Percentiles rank a stretch among this genome's conserved stretches.
phyloP scores from a whole-genome alignment of 2,797 vertebrate genomes.

The Psittacula derbiana region DNA sequence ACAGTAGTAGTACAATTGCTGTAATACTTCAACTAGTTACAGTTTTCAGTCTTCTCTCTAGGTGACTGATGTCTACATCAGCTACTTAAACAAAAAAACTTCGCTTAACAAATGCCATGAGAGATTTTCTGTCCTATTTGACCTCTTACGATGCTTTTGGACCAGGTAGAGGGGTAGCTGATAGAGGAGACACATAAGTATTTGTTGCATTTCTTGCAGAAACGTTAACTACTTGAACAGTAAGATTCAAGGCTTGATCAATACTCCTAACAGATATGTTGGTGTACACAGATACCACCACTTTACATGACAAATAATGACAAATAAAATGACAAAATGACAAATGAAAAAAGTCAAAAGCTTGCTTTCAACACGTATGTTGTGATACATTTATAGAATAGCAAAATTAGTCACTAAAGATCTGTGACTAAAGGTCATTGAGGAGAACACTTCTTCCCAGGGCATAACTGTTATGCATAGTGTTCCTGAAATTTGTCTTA shows the following conservation, averaged over 20 bases:
- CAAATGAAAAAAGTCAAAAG: not conserved
- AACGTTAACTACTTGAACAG: not conserved
- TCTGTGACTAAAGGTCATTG: not conserved
- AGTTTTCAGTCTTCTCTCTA: not conserved
- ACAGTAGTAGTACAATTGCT: not conserved
- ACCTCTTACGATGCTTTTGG: not conserved
- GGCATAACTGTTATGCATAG: not conserved
- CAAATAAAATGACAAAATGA: not conserved
- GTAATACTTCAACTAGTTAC: not conserved
- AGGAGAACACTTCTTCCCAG: not conserved
- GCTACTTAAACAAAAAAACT: not conserved
- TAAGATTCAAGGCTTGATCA: not conserved
- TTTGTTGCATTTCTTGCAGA: not conserved
- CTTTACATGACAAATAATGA: not conserved
- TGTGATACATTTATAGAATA: not conserved
- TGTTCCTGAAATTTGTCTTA: not conserved
- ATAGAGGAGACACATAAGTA: not conserved
- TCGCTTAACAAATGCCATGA: not conserved
- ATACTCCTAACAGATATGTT: not conserved
- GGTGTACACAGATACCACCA: not conserved
- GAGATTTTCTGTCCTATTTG: not conserved
- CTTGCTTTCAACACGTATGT: not conserved
- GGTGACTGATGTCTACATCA: not conserved
- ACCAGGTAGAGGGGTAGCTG: not conserved
- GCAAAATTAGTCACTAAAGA: not conserved